Conservation (phyloP, 1,140 invertebrate species). For the Heliconius hewitsoni region DNA sequence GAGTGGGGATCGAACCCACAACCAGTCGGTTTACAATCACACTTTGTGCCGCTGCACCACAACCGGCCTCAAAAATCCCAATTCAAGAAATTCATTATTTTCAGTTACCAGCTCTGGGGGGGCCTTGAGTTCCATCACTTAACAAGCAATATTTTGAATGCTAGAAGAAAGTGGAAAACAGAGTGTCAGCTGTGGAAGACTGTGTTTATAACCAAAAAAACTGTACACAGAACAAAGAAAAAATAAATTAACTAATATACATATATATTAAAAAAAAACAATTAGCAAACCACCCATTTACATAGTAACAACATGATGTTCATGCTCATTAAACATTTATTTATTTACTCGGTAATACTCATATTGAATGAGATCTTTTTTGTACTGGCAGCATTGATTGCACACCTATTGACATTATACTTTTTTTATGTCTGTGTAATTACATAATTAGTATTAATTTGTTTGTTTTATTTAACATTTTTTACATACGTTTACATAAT, state of each 20-base stretch:
- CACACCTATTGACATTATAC: not conserved
- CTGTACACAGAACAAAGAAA: slow-evolving; percentile 11
- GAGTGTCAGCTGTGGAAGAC: no score
- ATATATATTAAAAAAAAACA: no score
- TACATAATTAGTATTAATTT: not conserved
- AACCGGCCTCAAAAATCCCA: no score
- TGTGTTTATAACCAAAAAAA: no score
- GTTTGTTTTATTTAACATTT: not conserved
- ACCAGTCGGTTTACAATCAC: no score
- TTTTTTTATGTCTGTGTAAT: not conserved
- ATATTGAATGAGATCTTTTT: not conserved
- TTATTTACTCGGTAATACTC: not conserved
- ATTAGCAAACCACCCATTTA: slow-evolving; percentile 17
- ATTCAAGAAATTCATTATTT: no score
- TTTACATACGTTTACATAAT: not conserved
- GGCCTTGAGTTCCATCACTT: no score
- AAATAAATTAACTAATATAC: slow-evolving; percentile 2
- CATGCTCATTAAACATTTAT: slow-evolving; percentile 12
- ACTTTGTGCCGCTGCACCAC: no score
- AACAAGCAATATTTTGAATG: no score
- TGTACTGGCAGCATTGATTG: not conserved
- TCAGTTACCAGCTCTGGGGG: no score
- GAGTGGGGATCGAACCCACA: no score
- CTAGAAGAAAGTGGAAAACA: no score
- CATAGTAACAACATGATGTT: slow-evolving; percentile 27